Base-by-base conservation (phyloP, 2,797 vertebrate species). In the Bryconaethiops microstoma region DNA sequence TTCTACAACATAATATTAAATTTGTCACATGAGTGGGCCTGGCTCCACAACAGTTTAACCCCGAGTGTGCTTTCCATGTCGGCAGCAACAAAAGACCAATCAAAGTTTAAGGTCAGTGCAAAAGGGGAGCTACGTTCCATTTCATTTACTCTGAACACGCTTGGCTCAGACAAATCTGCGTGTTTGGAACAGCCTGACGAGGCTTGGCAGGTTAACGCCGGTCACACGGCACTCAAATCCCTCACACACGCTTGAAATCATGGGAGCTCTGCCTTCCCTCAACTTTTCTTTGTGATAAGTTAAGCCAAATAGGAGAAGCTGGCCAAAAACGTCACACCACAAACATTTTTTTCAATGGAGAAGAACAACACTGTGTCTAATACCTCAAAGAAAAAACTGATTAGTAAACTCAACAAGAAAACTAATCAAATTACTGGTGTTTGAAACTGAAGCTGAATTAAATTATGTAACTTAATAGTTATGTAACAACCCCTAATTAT, bases 151-250 rank as follows among this genome's bases (percentile, higher is more conserved):
- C 40, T 57, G 13, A 69, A 55, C 65, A 75, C 35, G 68, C 21
- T 60, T 75, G 48, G 19, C 29, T 80, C 54, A 67, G 48, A 67
- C 72, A 45, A 59, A 75, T 74, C 8, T 67, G 16, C 21, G 52
- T n/a, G 3, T 59, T 65, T 65, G 69, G 48, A 63, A 55, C 67
- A 2, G 4, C 48, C 60, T 60, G 21, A 69, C 42, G 17, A 39
- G 8, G 57, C 69, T 74, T 80, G 39, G 62, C 62, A 57, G 42
- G 55, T 67, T 42, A 57, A 74, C 3, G 7, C 39, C 1, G 4
- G 68, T 76, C 79, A 76, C 59, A 76, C 21, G 16, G 48, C 35
- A 71, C 57, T 42, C 45, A 40, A 68, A 81, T 76, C 68, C 55
- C 40, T 60, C 60, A 39, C 14, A 21, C 55, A 42, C 39, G 29